phyloP scores from a whole-genome alignment of 2,113 vertebrate species.

The Clarias batrachus region DNA sequence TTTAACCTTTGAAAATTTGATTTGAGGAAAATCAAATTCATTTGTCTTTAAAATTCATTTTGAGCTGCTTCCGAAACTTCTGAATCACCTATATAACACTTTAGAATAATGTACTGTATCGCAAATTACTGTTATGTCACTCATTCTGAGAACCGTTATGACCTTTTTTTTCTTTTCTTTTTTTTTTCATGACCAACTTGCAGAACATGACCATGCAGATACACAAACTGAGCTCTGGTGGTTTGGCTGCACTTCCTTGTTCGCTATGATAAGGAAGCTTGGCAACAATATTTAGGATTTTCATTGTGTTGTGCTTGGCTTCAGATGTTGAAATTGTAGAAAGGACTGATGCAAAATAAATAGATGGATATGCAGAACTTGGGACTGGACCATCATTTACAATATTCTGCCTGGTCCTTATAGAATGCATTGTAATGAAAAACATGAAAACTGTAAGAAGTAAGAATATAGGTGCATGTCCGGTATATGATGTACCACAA shows the following conservation, averaged over 20 bases:
- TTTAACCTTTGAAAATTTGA: not conserved
- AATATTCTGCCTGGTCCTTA: not conserved
- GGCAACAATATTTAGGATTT: slow-evolving; percentile 8
- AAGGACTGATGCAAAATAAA: not conserved
- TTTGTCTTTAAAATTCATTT: not conserved
- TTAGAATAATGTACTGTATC: not conserved
- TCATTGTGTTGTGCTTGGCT: not conserved
- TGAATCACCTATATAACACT: not conserved
- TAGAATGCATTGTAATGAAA: not conserved
- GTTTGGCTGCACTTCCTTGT: slow-evolving; percentile 62
- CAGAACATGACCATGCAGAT: slow-evolving; percentile 33
- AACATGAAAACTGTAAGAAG: not conserved
- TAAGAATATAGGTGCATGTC: not conserved
- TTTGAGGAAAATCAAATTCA: not conserved
- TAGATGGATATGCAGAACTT: not conserved
- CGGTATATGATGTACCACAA: not conserved
- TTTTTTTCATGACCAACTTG: not conserved
- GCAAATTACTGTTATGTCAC: not conserved
- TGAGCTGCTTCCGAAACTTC: not conserved
- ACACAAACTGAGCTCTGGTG: not conserved
- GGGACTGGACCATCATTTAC: not conserved
- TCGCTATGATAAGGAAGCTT: slow-evolving; percentile 48
- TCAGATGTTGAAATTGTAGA: not conserved
- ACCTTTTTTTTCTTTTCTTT: not conserved
- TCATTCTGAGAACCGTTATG: not conserved